Conservation (phyloP, 2,113 vertebrate genomes). For the Notechis scutatus region DNA sequence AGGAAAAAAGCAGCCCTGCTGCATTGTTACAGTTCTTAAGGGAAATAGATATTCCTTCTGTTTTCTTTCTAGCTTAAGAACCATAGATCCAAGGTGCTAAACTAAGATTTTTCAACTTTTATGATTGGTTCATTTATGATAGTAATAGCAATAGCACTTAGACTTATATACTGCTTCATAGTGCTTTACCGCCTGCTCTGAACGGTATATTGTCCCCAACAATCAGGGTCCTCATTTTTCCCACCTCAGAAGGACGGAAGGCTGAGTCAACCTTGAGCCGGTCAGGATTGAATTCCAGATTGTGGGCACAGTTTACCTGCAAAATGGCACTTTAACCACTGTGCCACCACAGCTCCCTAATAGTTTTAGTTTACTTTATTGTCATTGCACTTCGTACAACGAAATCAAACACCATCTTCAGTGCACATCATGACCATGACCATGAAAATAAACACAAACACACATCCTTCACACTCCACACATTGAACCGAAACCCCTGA, state of each 20-base stretch:
- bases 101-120: constrained; percentile 45
- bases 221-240: not conserved
- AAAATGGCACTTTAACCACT: not conserved
- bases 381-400: too few species aligned
- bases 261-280: not conserved
- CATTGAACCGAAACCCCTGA: too few species aligned
- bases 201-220: not conserved
- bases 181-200: not conserved
- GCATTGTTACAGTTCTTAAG: constrained; percentile 54
- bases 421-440: too few species aligned
- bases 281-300: not conserved
- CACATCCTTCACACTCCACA: too few species aligned
- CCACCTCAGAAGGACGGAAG: not conserved
- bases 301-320: not conserved
- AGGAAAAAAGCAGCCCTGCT: constrained; percentile 52
- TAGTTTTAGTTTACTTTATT: too few species aligned
- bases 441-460: too few species aligned
- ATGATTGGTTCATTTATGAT: constrained; percentile 42
- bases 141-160: not conserved
- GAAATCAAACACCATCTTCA: too few species aligned
- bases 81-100: constrained; percentile 38
- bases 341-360: too few species aligned
- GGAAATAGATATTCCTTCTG: constrained; percentile 34
- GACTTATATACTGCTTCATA: not conserved
- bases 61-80: constrained; percentile 33